Percentiles rank a stretch among this genome's conserved stretches.
These are phyloP conservation scores for Epizoanthus fatuus DNA, from an alignment of 92 coral and sea anemone species.

Conservation along the genomic window DNA sequence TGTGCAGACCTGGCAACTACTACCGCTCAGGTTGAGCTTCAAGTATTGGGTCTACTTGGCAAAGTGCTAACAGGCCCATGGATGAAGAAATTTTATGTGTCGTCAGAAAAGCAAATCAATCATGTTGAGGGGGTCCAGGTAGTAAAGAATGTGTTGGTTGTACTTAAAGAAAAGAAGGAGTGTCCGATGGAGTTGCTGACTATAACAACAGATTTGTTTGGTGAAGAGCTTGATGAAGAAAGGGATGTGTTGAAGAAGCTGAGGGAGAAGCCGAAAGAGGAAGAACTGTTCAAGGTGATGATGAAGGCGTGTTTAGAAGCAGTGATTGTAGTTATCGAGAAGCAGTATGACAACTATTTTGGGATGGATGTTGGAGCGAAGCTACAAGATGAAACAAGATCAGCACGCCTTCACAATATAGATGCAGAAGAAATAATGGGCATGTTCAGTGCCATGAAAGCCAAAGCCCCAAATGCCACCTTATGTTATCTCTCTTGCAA, in stretches of 20 bases:
- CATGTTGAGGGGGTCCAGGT: conserved; percentile 9
- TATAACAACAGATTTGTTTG: conserved; percentile 4
- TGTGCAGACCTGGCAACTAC: background rate
- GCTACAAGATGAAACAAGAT: background rate
- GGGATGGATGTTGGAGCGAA: background rate
- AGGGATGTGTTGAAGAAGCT: conserved; percentile 2
- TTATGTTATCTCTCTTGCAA: background rate
- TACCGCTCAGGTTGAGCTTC: conserved; percentile 1
- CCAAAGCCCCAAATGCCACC: conserved; percentile 7
- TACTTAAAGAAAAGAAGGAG: background rate
- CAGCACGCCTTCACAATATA: background rate
- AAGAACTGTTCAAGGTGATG: background rate
- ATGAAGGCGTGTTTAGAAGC: background rate
- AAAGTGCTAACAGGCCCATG: background rate
- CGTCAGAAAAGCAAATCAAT: background rate
- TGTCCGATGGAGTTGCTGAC: background rate
- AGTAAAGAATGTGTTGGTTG: background rate
- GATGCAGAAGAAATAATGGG: too few species aligned
- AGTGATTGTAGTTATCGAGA: background rate
- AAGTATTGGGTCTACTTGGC: background rate
- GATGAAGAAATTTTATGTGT: background rate
- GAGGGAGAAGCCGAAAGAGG: background rate
- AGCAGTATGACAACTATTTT: background rate
- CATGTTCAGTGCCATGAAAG: background rate
- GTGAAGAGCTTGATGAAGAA: background rate